Evolutionary conservation across 2,113 vertebrate genomes (phyloP), one percentile per base, ranked within the genome.

Genomic region (Cichladusa arquata): DNA sequence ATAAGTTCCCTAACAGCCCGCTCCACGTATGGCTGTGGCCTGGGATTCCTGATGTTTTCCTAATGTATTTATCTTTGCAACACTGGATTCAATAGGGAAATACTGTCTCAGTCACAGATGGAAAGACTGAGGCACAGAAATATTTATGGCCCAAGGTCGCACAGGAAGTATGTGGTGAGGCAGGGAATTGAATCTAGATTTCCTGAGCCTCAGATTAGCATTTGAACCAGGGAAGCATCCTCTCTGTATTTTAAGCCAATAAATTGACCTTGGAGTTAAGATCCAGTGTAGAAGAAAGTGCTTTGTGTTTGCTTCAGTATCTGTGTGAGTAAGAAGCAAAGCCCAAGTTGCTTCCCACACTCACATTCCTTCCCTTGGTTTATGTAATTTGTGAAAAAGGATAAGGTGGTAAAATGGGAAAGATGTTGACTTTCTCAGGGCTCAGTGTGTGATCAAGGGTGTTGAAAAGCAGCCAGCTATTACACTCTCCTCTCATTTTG

Each of bases 111-210:
- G 82, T 83, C 65, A 29, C 88, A 95, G 94, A 95, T 95, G 92
- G 93, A 93, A 96, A 93, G 96, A 90, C 94, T 93, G 95, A 96
- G 92, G 82, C 95, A 96, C 74, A 69, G 34, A 95, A 94, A 93
- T 96, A 96, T 95, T 97, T 95, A 95, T 96, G 95, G 93, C 92
- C 95, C 93, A 95, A 96, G 93, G 95, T 96, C 76, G 88, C 65
- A 38, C 90, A 92, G 95, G 92, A 96, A 96, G 92, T 95, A 78
- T 93, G 93, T 96, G 90, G 92, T 93, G 82, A 94, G 90, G 94
- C 93, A 94, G 85, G 93, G 96, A 97, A 97, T 97, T 94, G 95
- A 96, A 86, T 94, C 96, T 86, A 96, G 94, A 83, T 96, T 97
- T 97, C 95, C 95, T 96, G 93, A 97, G 81, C 92, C 85, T 88